Conservation (phyloP, 2,888 invertebrate species). For the Drosophila mercatorum region DNA sequence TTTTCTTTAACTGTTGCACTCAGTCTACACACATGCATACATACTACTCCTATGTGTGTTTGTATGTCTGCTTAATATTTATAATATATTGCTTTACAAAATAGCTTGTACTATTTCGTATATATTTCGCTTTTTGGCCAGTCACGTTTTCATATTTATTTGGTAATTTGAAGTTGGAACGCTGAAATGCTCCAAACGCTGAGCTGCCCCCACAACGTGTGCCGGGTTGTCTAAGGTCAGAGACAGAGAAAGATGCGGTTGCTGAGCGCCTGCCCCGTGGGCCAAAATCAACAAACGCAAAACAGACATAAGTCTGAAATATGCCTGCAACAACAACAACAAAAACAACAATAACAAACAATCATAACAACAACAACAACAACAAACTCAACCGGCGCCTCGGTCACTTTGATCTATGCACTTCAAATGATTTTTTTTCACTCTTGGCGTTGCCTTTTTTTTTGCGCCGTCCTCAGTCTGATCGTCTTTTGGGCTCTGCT, state of each 20-base stretch:
- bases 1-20: constrained; percentile 5
- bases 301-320: constrained; percentile 44
- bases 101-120: constrained; percentile 16
- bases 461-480: constrained; percentile 16
- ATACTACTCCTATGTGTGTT: too few relatives aligned
- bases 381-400: constrained; percentile 62
- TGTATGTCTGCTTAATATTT: background rate
- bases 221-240: constrained; percentile 75
- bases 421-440: constrained; percentile 72
- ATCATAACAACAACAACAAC: constrained; percentile 22
- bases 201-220: constrained; percentile 59
- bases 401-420: constrained; percentile 77
- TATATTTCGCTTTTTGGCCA: constrained; percentile 20
- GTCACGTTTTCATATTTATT: constrained; percentile 74
- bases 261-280: constrained; percentile 52
- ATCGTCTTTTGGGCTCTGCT: constrained; percentile 25
- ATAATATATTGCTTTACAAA: constrained; percentile 1
- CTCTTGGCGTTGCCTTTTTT: constrained; percentile 38
- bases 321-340: constrained; percentile 32
- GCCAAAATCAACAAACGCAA: constrained; percentile 53
- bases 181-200: background rate
- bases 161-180: constrained; percentile 52
- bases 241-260: constrained; percentile 28
- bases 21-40: background rate
- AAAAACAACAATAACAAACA: constrained; percentile 24